Base-by-base conservation (phyloP, 2,888 invertebrate species). In the Rhingia rostrata region DNA sequence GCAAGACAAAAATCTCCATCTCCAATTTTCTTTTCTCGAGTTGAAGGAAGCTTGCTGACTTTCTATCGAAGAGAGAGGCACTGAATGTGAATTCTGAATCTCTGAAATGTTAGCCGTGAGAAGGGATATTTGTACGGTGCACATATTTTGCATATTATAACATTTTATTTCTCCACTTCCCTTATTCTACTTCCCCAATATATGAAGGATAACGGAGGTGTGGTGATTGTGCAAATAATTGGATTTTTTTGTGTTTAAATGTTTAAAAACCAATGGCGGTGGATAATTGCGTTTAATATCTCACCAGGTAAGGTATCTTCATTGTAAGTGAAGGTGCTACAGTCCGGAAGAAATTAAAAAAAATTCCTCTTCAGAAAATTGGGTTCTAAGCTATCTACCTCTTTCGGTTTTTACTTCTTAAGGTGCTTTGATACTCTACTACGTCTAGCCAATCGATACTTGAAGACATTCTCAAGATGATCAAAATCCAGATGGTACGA, bases 61-160 rank as follows among this genome's bases (percentile, higher is more conserved):
- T 4, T 35, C 12, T 37, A 5, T 12, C 56, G 45, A 37, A 37
- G n/a, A 47, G 22, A 54, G 45, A 7, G n/a, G 47, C 9, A 4
- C 10, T 3, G 30, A 58, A 47, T 7, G 6, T 14, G 33, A 35
- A 35, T 22, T 10, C 22, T 43, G 10, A n/a, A 33, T 54, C 32
- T 33, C 37, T 7, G 9, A 35, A 49, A 47, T 47, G 58, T 47
- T 32, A 47, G 47, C 56, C 22, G 33, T 6, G 30, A 12, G 43
- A 32, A 47, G 7, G 5, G 10, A 35, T 32, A 33, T 58, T 33
- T 54, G 35, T 22, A 6, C 14, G 12, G n/a, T 14, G 30, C 12
- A 75, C 33, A 58, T 35, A 61, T 41, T 56, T 64, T 56, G 63
- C 43, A 58, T 74, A 66, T 66, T 33, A 43, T 60, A 58, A 39